Conservation (phyloP, 2,888 invertebrate species). For the Cheilosia pagana region DNA sequence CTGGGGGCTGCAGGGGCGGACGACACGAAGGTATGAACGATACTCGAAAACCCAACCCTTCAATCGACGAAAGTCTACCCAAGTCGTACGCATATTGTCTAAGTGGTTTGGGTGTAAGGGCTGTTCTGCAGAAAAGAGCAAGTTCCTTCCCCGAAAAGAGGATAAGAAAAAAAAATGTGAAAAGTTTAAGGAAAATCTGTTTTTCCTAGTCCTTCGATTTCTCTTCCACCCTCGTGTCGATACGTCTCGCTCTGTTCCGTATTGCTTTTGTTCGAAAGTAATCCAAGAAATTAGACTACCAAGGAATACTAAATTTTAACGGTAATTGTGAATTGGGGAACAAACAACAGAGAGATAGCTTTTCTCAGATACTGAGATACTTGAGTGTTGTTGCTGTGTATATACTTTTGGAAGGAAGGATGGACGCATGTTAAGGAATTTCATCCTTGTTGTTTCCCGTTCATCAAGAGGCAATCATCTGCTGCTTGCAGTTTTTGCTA, state of each 20-base stretch:
- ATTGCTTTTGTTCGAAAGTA: conserved; percentile 65
- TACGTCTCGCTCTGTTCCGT: conserved; percentile 13
- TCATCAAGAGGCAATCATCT: conserved; percentile 74
- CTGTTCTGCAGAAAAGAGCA: conserved; percentile 51
- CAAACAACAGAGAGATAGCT: conserved; percentile 54
- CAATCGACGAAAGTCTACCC: conserved; percentile 56
- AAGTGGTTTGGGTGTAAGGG: not conserved
- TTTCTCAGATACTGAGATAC: conserved; percentile 3
- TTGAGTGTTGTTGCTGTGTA: conserved; percentile 1
- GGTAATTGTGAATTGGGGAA: conserved; percentile 73
- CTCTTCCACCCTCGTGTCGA: not conserved
- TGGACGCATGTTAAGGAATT: conserved; percentile 70
- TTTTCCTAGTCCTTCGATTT: conserved; percentile 59
- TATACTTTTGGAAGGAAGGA: not conserved
- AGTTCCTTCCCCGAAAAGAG: conserved; percentile 10
- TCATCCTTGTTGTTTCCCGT: conserved; percentile 63
- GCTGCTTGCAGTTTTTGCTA: conserved; percentile 69
- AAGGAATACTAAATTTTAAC: conserved; percentile 75
- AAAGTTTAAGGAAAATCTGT: conserved; percentile 71
- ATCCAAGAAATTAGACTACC: conserved; percentile 75
- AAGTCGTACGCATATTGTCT: conserved; percentile 64
- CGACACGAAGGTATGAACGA: conserved; percentile 39
- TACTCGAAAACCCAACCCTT: conserved; percentile 51
- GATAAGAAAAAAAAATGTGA: conserved; percentile 45
- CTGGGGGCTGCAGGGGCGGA: conserved; percentile 9